Percentiles rank a stretch among this genome's conserved stretches.
These are phyloP conservation scores for Neoniphon sammara DNA, from an alignment of 2,797 vertebrate genomes.

Conservation along the genomic window DNA sequence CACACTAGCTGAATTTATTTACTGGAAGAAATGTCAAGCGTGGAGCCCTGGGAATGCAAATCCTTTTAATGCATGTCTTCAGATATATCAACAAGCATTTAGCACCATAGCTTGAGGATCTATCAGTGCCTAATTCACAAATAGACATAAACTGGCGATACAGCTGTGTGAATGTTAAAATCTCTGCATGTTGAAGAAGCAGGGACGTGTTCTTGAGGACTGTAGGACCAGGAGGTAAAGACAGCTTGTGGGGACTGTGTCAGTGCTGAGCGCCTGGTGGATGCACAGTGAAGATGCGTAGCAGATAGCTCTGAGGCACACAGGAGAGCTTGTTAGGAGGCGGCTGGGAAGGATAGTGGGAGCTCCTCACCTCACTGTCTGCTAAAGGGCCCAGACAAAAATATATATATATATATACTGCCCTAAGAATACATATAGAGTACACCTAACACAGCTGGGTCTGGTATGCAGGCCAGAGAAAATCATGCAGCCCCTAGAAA, in stretches of 20 bases:
- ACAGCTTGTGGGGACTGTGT: constrained; percentile 57
- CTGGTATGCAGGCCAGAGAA: constrained; percentile 27
- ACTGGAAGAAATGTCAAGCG: constrained; percentile 46
- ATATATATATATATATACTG: constrained; percentile 4
- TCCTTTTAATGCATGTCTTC: constrained; percentile 43
- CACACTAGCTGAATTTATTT: constrained; percentile 26
- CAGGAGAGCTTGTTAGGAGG: constrained; percentile 78
- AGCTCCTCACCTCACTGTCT: constrained; percentile 62
- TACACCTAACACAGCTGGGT: constrained; percentile 19
- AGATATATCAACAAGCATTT: constrained; percentile 43
- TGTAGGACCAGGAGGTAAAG: constrained; percentile 24
- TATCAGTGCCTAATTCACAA: constrained; percentile 20
- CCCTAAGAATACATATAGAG: constrained; percentile 31
- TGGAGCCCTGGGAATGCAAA: constrained; percentile 29
- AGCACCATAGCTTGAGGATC: constrained; percentile 24
- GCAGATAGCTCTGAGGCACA: constrained; percentile 71
- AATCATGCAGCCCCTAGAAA: constrained; percentile 21
- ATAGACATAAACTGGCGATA: constrained; percentile 26
- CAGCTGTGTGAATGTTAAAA: constrained; percentile 47
- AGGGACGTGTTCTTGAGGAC: constrained; percentile 31
- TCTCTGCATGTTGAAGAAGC: constrained; percentile 21
- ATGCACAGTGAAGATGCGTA: constrained; percentile 58
- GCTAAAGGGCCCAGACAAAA: constrained; percentile 45
- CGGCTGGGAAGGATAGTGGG: constrained; percentile 67
- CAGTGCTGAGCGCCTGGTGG: constrained; percentile 32